Base-by-base conservation (phyloP, 2,797 vertebrate genomes). In the Delichon dasypus region DNA sequence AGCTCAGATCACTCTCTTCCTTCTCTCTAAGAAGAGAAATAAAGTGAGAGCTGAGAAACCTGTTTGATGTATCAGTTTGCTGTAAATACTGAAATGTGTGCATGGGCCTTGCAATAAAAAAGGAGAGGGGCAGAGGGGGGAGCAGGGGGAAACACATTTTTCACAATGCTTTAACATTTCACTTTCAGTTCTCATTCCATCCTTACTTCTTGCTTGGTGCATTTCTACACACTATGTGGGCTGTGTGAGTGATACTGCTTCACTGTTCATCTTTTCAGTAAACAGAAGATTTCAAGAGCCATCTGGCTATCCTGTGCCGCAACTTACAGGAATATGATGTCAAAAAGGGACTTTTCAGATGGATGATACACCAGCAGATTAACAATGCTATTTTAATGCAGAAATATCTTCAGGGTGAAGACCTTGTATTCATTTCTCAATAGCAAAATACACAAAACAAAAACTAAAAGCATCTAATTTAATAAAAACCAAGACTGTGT, bases 81-180 rank as follows among this genome's bases (percentile, higher is more conserved):
- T 92, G 85, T 88, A 93, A 94, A 94, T 92, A 91, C 67, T 95
- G 85, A 95, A 94, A 91, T 73, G 58, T 58, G 60, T 51, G 23
- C 84, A 83, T 0, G 0, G 53, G 65, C 42, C n/a, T 94, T 93
- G 48, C 64, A 89, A 90, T 76, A 61, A 72, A 94, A 53, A 95
- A 48, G 58, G 51, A 70, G 22, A 84, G 34, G 23, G 34, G 10
- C 30, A 34, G 13, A 21, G 8, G 22, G 10, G 40, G 8, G 38
- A 55, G 26, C 22, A 67, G 11, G 17, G 2, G 45, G 21, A 40
- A 77, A 57, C 48, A 82, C 48, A 32, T 89, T 91, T 93, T 95
- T 62, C 55, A 81, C 58, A 88, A 88, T 55, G 32, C 82, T 90
- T 85, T 95, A 85, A 82, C 88, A 94, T 93, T 94, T 96, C 48